Conservation (phyloP, 1,140 invertebrate species). For the Drosophila lini region DNA sequence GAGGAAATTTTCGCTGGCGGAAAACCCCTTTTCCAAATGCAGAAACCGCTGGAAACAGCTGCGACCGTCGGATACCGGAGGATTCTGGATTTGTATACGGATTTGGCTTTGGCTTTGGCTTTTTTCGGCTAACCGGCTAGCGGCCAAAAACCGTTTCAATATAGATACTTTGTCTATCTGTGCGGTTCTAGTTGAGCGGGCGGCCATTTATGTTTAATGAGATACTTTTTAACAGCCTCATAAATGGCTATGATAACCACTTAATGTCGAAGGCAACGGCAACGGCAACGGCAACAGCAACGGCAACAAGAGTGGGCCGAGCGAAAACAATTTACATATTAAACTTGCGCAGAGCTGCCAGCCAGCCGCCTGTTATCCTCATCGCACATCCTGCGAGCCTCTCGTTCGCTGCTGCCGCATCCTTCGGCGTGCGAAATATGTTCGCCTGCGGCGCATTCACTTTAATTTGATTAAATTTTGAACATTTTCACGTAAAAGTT, state of each 20-base stretch:
- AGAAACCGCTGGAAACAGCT: constrained; percentile 43
- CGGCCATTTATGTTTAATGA: constrained; percentile 78
- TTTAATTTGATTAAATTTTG: constrained; percentile 84
- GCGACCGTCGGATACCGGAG: constrained; percentile 25
- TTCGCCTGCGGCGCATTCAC: constrained; percentile 80
- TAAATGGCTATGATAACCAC: constrained; percentile 84
- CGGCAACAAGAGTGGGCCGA: constrained; percentile 26
- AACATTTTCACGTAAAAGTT: constrained; percentile 83
- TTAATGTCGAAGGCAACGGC: constrained; percentile 70
- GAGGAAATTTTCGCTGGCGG: constrained; percentile 8
- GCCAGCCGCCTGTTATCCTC: constrained; percentile 54
- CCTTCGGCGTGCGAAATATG: constrained; percentile 75
- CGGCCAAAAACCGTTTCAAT: constrained; percentile 4
- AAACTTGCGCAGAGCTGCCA: constrained; percentile 71
- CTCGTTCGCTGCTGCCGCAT: constrained; percentile 1
- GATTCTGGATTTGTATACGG: constrained; percentile 27
- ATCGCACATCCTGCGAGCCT: constrained; percentile 31
- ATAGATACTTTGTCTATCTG: constrained; percentile 49
- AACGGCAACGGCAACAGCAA: neutral
- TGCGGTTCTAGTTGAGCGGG: constrained; percentile 40
- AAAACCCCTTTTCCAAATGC: constrained; percentile 39
- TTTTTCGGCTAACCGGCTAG: constrained; percentile 8
- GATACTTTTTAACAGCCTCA: constrained; percentile 83
- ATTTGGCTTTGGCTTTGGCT: constrained; percentile 5
- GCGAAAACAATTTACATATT: constrained; percentile 82